Evolutionary conservation across 2,113 vertebrate genomes (phyloP).

Genomic region (Sigmodon hispidus): DNA sequence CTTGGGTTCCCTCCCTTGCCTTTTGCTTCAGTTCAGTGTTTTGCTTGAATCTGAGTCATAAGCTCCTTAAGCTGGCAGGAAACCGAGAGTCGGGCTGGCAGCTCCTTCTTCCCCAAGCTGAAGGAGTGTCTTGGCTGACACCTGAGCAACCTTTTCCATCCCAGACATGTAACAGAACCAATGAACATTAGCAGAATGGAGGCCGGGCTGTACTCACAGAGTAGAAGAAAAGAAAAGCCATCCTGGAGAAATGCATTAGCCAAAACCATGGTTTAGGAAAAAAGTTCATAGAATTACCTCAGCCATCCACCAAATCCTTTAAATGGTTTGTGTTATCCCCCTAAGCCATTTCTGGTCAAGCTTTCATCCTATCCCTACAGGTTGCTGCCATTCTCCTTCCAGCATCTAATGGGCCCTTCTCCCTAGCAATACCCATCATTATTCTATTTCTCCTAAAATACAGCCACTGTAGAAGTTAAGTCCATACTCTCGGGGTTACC

Average conservation of each 20-base stretch:
- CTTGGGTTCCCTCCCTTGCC: conserved; percentile 54
- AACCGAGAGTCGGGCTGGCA: conserved; percentile 71
- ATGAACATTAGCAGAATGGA: conserved; percentile 50
- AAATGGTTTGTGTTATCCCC: not conserved
- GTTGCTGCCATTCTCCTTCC: not conserved
- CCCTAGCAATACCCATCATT: not conserved
- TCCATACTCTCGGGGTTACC: not conserved
- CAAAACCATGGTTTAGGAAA: conserved; percentile 8
- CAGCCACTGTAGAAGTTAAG: not conserved
- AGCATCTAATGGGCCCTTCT: not conserved
- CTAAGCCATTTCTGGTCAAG: not conserved
- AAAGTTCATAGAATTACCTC: conserved; percentile 34
- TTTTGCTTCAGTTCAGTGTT: conserved; percentile 73
- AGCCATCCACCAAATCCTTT: not conserved
- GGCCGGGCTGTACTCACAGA: conserved; percentile 37
- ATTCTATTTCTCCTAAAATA: not conserved
- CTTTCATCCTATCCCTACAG: too few species aligned
- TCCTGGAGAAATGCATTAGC: conserved; percentile 27
- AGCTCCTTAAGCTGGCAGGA: conserved; percentile 79
- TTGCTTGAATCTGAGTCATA: conserved; percentile 82
- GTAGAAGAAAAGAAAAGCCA: conserved; percentile 30
- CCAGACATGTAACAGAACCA: conserved; percentile 69
- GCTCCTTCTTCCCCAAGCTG: conserved; percentile 66
- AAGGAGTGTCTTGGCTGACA: conserved; percentile 81
- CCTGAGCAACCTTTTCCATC: conserved; percentile 81